Percentiles rank a stretch among this genome's conserved stretches.
These are phyloP conservation scores for Tetraodon nigroviridis DNA, from an alignment of 2,113 vertebrate genomes.

Conservation along the genomic window DNA sequence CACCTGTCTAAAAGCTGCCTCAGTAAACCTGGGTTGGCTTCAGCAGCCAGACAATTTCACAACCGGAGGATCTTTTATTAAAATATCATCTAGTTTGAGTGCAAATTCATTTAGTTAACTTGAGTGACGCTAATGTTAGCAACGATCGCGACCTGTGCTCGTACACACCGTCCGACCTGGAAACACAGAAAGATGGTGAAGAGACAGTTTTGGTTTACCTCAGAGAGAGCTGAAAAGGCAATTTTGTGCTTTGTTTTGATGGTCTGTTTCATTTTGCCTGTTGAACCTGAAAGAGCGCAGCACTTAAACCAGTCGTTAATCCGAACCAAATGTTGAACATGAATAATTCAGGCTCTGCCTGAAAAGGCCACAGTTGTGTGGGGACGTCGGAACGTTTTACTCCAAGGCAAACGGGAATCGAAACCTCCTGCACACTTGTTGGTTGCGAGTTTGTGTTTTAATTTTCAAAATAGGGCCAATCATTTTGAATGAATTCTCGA, in stretches of 20 bases:
- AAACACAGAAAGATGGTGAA: not conserved
- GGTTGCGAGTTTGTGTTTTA: conserved; percentile 33
- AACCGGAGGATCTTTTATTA: not conserved
- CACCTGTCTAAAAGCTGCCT: no score
- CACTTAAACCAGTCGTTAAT: conserved; percentile 34
- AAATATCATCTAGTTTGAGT: not conserved
- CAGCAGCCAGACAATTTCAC: not conserved
- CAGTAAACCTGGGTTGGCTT: no score
- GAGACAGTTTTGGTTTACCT: conserved; percentile 3
- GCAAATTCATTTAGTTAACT: no score
- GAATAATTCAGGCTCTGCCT: conserved; percentile 45
- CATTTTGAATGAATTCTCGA: conserved; percentile 44
- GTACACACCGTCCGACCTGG: no score
- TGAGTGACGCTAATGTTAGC: no score
- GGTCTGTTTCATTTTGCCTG: conserved; percentile 47
- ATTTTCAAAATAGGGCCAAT: conserved; percentile 12
- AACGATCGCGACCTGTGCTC: not conserved
- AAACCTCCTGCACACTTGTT: conserved; percentile 25
- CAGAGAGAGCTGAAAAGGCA: conserved; percentile 4
- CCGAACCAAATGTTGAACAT: conserved; percentile 51
- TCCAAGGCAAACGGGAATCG: conserved; percentile 7
- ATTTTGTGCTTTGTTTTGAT: conserved; percentile 40
- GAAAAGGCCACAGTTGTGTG: conserved; percentile 29
- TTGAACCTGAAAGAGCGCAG: not conserved
- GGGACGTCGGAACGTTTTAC: not conserved